phyloP scores from a whole-genome alignment of 1,140 invertebrate genomes.

The Epicauta chinensis region DNA sequence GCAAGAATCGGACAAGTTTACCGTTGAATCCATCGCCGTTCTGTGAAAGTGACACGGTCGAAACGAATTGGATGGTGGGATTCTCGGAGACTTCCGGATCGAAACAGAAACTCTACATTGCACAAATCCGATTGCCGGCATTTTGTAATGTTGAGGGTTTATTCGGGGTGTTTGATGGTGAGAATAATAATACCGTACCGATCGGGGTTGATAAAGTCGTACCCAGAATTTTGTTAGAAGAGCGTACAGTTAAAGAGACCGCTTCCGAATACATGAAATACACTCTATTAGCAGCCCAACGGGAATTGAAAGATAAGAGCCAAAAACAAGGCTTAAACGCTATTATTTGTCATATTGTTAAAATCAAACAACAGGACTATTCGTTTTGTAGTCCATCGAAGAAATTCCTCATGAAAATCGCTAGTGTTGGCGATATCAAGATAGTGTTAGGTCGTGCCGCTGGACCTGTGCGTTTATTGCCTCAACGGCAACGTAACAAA shows the following conservation, averaged over 20 bases:
- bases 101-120: slow-evolving; percentile 62
- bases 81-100: slow-evolving; percentile 78
- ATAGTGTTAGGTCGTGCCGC: slow-evolving; percentile 61
- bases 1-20: slow-evolving; percentile 60
- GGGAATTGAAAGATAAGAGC: slow-evolving; percentile 64
- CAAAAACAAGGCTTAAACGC: slow-evolving; percentile 64
- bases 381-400: slow-evolving; percentile 37
- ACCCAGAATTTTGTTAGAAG: slow-evolving; percentile 68
- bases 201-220: slow-evolving; percentile 61
- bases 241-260: slow-evolving; percentile 72
- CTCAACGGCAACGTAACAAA: slow-evolving; percentile 49
- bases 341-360: slow-evolving; percentile 64
- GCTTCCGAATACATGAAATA: slow-evolving; percentile 77
- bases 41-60: slow-evolving; percentile 49
- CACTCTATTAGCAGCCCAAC: slow-evolving; percentile 67
- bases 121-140: slow-evolving; percentile 67
- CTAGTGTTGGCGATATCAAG: slow-evolving; percentile 64
- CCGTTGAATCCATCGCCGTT: slow-evolving; percentile 58
- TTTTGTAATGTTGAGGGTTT: slow-evolving; percentile 74
- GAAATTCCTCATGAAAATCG: slow-evolving; percentile 61
- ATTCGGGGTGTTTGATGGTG: slow-evolving; percentile 75
- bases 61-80: slow-evolving; percentile 68
- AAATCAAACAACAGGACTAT: slow-evolving; percentile 45
- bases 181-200: slow-evolving; percentile 61
- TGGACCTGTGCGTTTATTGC: slow-evolving; percentile 52